These are phyloP conservation scores for Girardia tigrina DNA, from an alignment of 2,888 invertebrate genomes.

Conservation along the genomic window DNA sequence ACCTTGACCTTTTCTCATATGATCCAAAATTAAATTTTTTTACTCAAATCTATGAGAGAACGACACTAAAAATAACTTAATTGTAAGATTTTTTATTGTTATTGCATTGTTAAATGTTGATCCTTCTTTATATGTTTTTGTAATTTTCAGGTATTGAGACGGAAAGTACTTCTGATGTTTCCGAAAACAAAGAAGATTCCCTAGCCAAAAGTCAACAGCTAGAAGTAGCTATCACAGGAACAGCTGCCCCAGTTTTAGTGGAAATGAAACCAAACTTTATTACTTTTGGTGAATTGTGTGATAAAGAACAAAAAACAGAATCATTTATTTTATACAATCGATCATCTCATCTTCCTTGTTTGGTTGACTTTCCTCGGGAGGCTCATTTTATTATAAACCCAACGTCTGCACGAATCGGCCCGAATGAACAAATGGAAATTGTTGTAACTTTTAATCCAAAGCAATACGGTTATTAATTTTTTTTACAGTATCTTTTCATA, in stretches of 20 bases:
- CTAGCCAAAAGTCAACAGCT: conserved; percentile 27
- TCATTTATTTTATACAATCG: conserved; percentile 45
- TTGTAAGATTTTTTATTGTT: too few species aligned
- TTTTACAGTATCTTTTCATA: too few species aligned
- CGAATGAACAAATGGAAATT: conserved; percentile 44
- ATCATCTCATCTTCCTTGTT: conserved; percentile 43
- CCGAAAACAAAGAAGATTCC: neutral
- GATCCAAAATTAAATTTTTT: too few species aligned
- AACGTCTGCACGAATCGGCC: conserved; percentile 43
- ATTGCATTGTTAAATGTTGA: too few species aligned
- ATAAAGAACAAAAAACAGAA: conserved; percentile 45
- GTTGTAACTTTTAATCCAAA: conserved; percentile 43
- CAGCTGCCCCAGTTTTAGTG: conserved; percentile 47
- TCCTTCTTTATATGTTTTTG: too few species aligned
- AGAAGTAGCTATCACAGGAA: conserved; percentile 48
- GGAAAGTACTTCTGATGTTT: neutral
- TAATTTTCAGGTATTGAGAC: neutral
- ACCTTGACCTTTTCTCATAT: too few species aligned
- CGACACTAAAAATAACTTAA: too few species aligned
- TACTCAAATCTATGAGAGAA: too few species aligned
- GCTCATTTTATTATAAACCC: conserved; percentile 48
- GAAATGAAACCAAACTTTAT: conserved; percentile 42
- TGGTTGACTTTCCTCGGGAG: conserved; percentile 45
- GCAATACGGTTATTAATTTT: conserved; percentile 19
- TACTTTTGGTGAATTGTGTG: conserved; percentile 47